Evolutionary conservation across 2,113 vertebrate genomes (phyloP), one percentile per base, ranked within the genome.

Genomic region (Phalacrocorax pelagicus): DNA sequence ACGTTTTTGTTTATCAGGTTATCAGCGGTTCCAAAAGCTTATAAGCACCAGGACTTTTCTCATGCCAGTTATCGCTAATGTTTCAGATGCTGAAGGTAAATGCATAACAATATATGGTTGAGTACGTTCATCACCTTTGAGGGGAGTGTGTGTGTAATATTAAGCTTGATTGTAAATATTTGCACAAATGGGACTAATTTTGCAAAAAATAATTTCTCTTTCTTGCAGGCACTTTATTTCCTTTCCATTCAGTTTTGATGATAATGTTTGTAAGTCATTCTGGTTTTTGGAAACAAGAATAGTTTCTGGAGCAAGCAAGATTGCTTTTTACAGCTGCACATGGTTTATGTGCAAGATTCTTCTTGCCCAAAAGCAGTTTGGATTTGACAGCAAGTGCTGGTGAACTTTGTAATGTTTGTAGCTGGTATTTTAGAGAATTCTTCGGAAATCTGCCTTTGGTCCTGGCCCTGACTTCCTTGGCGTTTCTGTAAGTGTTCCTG

Each of bases 1-100:
- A 81, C 91, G 74, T 92, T 97, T 94, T 95, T 97, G 94, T 97
- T 91, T 92, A 97, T 95, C 77, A 51, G 83, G 81, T 96, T 97
- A 93, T 97, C 84, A 90, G 81, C 84, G 55, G 85, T 85, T 96
- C 91, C 92, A 69, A 78, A 92, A 94, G 88, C 92, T 63, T 97
- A 51, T 81, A 77, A 93, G 62, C 66, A 95, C 71, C 63, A 82
- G 81, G 89, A 88, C 55, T 82, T 90, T 90, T 92, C 74, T 93
- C 34, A 4, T 87, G 81, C 73, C 92, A 97, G 38, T 94, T 94
- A 83, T 61, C 6, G 0, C 47, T 69, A 69, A 78, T 57, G 34
- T 90, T 92, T 94, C 85, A 93, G 81, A 42, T 38, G 24, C 59
- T 44, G 54, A 59, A 90, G 91, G 88, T 83, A 91, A 72, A 71